Base-by-base conservation (phyloP, 2,888 invertebrate species). In the Ellobium chinense region DNA sequence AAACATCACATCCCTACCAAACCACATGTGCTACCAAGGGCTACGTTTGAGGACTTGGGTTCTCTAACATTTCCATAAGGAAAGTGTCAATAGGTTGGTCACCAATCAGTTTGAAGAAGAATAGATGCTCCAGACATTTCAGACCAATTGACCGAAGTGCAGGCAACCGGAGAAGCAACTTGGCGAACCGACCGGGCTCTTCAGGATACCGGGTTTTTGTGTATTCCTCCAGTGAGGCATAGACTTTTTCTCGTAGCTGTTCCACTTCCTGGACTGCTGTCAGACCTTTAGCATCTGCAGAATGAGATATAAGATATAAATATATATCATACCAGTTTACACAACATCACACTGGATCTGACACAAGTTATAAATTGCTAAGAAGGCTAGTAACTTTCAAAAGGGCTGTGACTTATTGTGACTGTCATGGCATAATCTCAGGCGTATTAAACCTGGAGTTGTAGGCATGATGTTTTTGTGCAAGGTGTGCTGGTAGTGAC, bases 171-270 rank as follows among this genome's bases (percentile, higher is more conserved):
- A 93, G 91, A 69, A 99, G 94, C 18, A 99, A 94, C 92, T 99
- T 97, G 56, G 99, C 99, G 93, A 99, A 99, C 69, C 99, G 95
- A 5, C 98, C 98, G 60, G 97, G 96, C 91, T 99, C 99, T 36
- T 96, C 95, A 37, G 97, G 96, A 94, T 97, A 97, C 85, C 96
- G 95, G 54, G 95, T 95, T 84, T 97, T 95, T 85, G 97, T 97
- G 94, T 99, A 98, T 91, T 99, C 98, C 93, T 99, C 99, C 88
- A 99, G 94, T 76, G 98, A 96, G 5, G 97, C 96, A 93, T 98
- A 99, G 4, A 95, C 97, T 94, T 98, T 98, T 94, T 99, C 98
- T 84, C 99, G 95, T 76, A 99, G 95, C 78, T 96, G 88, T 78
- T 93, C 92, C 24, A 92, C 91, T 78, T 92, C 91, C 36, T 88